Conservation (phyloP, 1,140 invertebrate species). For the Musca domestica region DNA sequence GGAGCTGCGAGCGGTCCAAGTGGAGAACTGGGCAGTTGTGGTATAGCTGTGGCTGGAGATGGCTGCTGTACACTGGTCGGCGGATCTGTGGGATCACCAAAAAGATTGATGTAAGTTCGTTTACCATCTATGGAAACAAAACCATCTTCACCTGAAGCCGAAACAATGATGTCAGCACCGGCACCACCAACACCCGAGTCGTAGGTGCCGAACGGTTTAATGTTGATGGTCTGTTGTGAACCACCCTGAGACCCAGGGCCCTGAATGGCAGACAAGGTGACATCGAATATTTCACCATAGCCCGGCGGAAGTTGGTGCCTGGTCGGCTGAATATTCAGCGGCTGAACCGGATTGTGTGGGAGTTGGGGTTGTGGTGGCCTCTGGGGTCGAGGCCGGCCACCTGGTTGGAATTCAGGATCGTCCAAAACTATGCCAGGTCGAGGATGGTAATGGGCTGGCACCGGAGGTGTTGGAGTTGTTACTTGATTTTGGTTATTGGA, state of each 20-base stretch:
- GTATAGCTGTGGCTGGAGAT: conserved; percentile 40
- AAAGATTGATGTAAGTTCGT: conserved; percentile 82
- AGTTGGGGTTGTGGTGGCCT: conserved; percentile 47
- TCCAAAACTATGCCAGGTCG: conserved; percentile 79
- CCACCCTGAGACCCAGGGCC: conserved; percentile 65
- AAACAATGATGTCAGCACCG: conserved; percentile 71
- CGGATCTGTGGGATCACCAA: conserved; percentile 62
- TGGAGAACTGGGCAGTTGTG: conserved; percentile 37
- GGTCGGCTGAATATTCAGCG: conserved; percentile 44
- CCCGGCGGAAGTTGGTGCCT: conserved; percentile 53
- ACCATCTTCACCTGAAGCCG: conserved; percentile 73
- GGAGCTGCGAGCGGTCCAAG: too few relatives aligned
- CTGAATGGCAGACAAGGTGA: conserved; percentile 83
- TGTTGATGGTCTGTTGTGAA: conserved; percentile 53
- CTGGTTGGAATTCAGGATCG: conserved; percentile 74
- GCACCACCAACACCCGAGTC: conserved; percentile 53
- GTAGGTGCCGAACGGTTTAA: conserved; percentile 48
- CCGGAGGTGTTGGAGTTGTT: conserved; percentile 28
- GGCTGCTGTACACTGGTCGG: conserved; percentile 33
- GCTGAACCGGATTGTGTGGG: conserved; percentile 49
- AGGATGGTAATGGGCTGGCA: conserved; percentile 61
- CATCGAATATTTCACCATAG: conserved; percentile 80
- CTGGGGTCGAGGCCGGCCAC: conserved; percentile 55
- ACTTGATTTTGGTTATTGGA: conserved; percentile 15
- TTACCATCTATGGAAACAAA: conserved; percentile 92